Evolutionary conservation across 2,113 vertebrate genomes (phyloP).

Genomic region (Cavia porcellus): DNA sequence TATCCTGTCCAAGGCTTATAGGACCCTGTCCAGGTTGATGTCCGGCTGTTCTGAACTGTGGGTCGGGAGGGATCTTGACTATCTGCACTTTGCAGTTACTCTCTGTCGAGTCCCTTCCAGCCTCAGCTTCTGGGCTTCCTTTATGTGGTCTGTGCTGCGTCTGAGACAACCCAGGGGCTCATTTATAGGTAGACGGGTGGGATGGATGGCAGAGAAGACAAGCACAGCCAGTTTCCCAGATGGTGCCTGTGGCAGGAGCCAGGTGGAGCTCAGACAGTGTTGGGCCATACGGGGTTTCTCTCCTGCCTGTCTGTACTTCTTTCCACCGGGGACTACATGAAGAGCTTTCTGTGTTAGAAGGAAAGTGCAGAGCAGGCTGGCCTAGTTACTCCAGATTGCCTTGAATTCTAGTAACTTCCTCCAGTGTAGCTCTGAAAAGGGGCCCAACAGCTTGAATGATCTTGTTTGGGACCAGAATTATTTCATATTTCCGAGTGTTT

Average conservation of each 20-base stretch:
- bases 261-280: background rate
- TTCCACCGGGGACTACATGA: background rate
- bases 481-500: background rate
- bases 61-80: accelerated
- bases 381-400: background rate
- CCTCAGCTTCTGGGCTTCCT: background rate
- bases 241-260: accelerated
- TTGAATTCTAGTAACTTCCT: accelerated
- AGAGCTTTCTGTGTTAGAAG: background rate
- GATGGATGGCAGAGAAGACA: background rate
- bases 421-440: accelerated
- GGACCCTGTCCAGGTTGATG: background rate
- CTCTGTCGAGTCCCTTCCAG: accelerated
- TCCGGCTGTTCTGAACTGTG: accelerated
- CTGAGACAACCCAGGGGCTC: background rate
- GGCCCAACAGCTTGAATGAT: background rate
- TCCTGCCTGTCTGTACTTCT: no score
- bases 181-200: background rate
- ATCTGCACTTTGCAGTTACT: no score
- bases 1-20: background rate
- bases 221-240: background rate
- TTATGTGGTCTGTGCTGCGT: no score
- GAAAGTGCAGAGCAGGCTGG: accelerated
- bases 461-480: background rate
- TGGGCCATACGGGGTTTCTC: accelerated